A percentile compares a stretch with the other conserved stretches of the same genome.
phyloP scores from a whole-genome alignment of 2,797 vertebrate genomes.

The Brotula barbata region DNA sequence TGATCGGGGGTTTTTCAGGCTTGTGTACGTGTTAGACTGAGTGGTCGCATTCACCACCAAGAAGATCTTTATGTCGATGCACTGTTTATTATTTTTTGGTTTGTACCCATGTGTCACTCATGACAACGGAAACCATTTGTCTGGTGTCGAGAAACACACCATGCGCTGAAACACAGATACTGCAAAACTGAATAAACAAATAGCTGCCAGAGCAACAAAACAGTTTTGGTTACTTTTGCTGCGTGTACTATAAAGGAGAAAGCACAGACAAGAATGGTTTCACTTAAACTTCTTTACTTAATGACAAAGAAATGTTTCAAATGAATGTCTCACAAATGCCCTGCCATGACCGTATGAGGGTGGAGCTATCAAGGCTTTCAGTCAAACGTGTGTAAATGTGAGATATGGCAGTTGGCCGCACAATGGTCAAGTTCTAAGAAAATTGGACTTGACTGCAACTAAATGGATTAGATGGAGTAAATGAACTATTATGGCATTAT shows the following conservation, averaged over 20 bases:
- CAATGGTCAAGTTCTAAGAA: conserved; percentile 7
- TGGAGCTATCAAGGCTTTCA: background rate
- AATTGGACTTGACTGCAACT: background rate
- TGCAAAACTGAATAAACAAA: conserved; percentile 49
- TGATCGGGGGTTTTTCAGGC: conserved; percentile 20
- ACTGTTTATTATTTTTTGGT: conserved; percentile 57
- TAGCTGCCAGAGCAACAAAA: conserved; percentile 27
- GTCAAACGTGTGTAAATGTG: background rate
- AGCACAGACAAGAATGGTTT: conserved; percentile 6
- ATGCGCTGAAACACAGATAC: conserved; percentile 44
- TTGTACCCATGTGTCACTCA: conserved; percentile 60
- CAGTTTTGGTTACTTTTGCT: conserved; percentile 5
- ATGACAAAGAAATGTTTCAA: conserved; percentile 20
- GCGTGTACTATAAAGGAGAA: background rate
- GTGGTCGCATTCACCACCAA: background rate
- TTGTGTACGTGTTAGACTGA: conserved; percentile 8
- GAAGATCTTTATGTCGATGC: conserved; percentile 39
- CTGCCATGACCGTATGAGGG: background rate
- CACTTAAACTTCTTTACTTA: background rate
- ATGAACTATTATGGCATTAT: no score
- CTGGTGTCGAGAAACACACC: conserved; percentile 62
- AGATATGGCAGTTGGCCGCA: background rate
- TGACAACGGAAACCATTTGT: conserved; percentile 57
- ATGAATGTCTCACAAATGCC: conserved; percentile 9
- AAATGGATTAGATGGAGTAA: no score